phyloP scores from a whole-genome alignment of 2,888 invertebrate genomes.

The Choristoneura rosaceana region DNA sequence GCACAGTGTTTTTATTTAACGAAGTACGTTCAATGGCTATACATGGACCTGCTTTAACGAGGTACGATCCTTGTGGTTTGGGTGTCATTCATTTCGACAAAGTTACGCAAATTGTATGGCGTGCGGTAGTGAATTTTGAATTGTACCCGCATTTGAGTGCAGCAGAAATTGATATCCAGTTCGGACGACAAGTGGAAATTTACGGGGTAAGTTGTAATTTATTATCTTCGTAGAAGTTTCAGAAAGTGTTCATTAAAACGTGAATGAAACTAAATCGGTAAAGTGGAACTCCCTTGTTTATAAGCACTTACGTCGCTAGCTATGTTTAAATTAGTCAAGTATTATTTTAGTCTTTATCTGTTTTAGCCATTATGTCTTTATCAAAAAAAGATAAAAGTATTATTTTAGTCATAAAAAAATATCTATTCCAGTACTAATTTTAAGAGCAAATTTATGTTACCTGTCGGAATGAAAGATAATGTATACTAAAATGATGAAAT shows the following conservation, averaged over 20 bases:
- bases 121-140: slow-evolving; percentile 64
- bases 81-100: slow-evolving; percentile 73
- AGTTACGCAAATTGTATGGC: slow-evolving; percentile 62
- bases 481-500: background rate
- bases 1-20: slow-evolving; percentile 45
- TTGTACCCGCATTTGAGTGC: slow-evolving; percentile 58
- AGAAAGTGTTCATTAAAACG: background rate
- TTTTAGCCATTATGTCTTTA: no score
- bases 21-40: slow-evolving; percentile 62
- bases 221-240: background rate
- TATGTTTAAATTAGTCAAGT: no score
- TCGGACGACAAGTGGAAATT: slow-evolving; percentile 62
- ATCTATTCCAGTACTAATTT: no score
- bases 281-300: background rate
- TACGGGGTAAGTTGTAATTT: slow-evolving; percentile 61
- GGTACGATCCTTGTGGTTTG: slow-evolving; percentile 75
- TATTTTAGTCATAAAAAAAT: no score
- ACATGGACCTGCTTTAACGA: slow-evolving; percentile 64
- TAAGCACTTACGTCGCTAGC: background rate
- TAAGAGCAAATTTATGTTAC: no score
- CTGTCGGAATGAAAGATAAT: no score
- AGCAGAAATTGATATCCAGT: slow-evolving; percentile 61
- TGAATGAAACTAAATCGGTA: background rate
- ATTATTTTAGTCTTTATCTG: no score
- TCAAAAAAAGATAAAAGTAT: no score